Base-by-base conservation (phyloP, 2,888 invertebrate genomes). In the Cryptus viduatorius region DNA sequence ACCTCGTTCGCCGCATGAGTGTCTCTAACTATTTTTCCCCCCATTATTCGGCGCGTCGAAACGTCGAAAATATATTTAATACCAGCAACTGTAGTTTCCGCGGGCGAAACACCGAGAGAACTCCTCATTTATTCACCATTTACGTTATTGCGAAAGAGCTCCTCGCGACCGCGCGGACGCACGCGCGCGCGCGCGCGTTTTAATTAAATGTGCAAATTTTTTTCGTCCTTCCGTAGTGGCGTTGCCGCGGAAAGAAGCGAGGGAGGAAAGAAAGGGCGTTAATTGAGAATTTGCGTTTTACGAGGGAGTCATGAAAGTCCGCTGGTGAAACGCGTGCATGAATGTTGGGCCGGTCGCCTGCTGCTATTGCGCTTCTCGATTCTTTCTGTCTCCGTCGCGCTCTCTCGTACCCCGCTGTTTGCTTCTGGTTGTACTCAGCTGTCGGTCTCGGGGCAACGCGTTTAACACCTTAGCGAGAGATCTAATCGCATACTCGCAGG, bases 221-320 rank as follows among this genome's bases (percentile, higher is more conserved):
- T 86, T 84, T 73, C 77, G 53, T 79, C 79, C 31, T 71, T 67
- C 24, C 59, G 44, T 12, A 31, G 19, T 37, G 3, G 16, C 67
- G 31, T 24, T 37, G 37, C 37, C 1, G 37, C 37, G 37, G 12
- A 24, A 46, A 16, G 16, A 65, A 10, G 42, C 19, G n/a, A 19
- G 4, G 48, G 68, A 24, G 48, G 24, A 44, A 72, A 80, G 80
- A 87, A 87, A 37, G 87, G 89, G 91, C 88, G 91, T 91, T 91
- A 91, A 92, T 91, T 89, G 90, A 88, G 86, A 91, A 91, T 91
- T 91, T 90, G 89, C 91, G 89, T 92, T 91, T 92, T 90, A 89
- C 88, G 86, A 78, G 89, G 89, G 90, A 91, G 89, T 88, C 81
- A 83, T 31, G 81, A 79, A 71, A 68, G 64, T 53, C 64, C 29